Percentiles rank a stretch among this genome's conserved stretches.
Conservation (phyloP, 1,140 invertebrate genomes). For the Caenorhabditis remanei region DNA sequence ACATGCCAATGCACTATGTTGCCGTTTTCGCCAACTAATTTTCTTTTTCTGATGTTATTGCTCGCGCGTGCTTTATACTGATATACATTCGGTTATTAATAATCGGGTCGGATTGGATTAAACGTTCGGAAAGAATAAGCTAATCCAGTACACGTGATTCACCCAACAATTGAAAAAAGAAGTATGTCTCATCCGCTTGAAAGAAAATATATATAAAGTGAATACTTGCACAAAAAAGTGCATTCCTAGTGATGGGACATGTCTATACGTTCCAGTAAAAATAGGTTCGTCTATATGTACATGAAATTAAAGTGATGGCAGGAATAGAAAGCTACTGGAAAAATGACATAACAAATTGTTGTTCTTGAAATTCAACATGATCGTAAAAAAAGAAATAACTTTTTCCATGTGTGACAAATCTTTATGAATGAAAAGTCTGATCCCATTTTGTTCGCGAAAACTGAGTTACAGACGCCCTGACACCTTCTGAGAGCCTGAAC, state of each 20-base stretch:
- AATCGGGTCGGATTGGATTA: conserved; percentile 36
- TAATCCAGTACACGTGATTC: background rate
- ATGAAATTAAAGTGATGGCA: too few species aligned
- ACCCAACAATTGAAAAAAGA: background rate
- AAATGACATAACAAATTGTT: too few species aligned
- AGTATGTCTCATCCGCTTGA: background rate
- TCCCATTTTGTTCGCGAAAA: background rate
- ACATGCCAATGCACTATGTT: conserved; percentile 30
- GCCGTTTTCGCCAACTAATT: background rate
- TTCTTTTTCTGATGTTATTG: background rate
- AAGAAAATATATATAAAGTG: background rate
- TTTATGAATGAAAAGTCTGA: background rate
- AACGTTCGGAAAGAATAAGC: background rate
- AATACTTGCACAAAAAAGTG: too few species aligned
- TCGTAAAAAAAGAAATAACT: too few species aligned
- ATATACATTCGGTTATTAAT: conserved; percentile 32
- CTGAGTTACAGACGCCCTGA: background rate
- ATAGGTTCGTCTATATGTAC: too few species aligned
- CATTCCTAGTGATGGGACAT: too few species aligned
- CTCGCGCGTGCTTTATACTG: background rate
- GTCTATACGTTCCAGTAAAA: too few species aligned
- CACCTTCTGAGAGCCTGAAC: background rate
- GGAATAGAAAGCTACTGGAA: too few species aligned
- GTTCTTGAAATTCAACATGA: too few species aligned
- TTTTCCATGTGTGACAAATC: background rate